Conservation (phyloP, 2,888 invertebrate species). For the Drosophila limbata region DNA sequence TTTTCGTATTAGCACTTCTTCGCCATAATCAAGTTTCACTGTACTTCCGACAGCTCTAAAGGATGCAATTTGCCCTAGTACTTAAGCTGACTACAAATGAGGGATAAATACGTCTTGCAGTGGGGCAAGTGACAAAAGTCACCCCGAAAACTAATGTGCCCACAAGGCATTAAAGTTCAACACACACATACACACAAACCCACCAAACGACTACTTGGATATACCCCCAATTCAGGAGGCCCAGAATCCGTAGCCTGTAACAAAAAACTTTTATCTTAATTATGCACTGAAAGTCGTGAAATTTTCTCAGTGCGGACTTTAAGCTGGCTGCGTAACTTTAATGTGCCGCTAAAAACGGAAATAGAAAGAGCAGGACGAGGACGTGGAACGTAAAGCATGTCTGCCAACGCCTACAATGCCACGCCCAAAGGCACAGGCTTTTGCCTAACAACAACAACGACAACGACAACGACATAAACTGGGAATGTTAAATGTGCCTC, state of each 20-base stretch:
- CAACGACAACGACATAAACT: constrained; percentile 70
- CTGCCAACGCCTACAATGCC: constrained; percentile 61
- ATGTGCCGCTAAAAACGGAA: constrained; percentile 33
- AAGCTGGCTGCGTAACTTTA: constrained; percentile 54
- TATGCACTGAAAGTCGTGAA: constrained; percentile 51
- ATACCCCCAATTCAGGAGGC: background rate
- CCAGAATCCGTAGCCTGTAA: background rate
- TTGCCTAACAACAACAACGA: constrained; percentile 10
- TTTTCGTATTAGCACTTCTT: background rate
- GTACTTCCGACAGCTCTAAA: background rate
- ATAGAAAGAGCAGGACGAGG: constrained; percentile 22
- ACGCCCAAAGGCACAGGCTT: constrained; percentile 45
- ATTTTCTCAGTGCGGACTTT: constrained; percentile 42
- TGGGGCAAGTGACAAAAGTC: constrained; percentile 22
- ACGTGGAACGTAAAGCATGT: constrained; percentile 52
- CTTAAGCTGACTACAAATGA: constrained; percentile 24
- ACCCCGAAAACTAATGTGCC: constrained; percentile 9
- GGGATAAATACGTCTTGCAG: constrained; percentile 16
- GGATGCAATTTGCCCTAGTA: background rate
- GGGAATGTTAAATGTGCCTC: constrained; percentile 80
- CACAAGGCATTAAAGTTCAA: constrained; percentile 32
- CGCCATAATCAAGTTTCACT: background rate
- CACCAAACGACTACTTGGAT: constrained; percentile 18
- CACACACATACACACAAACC: constrained; percentile 10
- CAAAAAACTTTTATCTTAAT: constrained; percentile 52